phyloP scores from a whole-genome alignment of 2,797 vertebrate species.

The Notolepis coatsorum region DNA sequence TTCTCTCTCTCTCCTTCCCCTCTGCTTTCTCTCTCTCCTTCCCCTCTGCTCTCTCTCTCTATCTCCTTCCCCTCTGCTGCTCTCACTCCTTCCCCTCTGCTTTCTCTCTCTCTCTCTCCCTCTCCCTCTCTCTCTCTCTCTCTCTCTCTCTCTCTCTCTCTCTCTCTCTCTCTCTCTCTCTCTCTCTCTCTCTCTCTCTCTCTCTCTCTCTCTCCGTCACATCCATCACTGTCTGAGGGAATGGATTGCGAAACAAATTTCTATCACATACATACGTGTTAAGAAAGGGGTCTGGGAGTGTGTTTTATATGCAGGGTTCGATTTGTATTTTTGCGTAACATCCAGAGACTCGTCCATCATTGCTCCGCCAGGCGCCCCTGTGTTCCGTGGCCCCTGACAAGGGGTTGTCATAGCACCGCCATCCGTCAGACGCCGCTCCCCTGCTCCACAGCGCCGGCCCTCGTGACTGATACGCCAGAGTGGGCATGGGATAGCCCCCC shows the following conservation, averaged over 20 bases:
- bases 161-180: too few species aligned
- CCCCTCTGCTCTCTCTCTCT: too few species aligned
- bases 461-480: conserved; percentile 45
- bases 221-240: conserved; percentile 73
- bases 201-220: conserved; percentile 26
- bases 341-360: conserved; percentile 75
- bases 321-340: conserved; percentile 77
- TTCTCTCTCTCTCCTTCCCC: conserved; percentile 32
- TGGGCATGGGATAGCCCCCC: conserved; percentile 59
- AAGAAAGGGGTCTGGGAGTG: conserved; percentile 72
- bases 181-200: conserved; percentile 39
- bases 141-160: too few species aligned
- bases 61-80: too few species aligned
- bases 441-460: conserved; percentile 50
- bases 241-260: conserved; percentile 74
- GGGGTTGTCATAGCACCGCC: conserved; percentile 69
- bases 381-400: conserved; percentile 62
- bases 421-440: conserved; percentile 65
- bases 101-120: background rate
- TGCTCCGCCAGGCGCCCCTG: conserved; percentile 56
- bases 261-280: conserved; percentile 76
- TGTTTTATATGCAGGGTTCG: conserved; percentile 68
- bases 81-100: too few species aligned
- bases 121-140: background rate
- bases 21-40: conserved; percentile 29